Percentiles rank a stretch among this genome's conserved stretches.
Conservation (phyloP, 2,888 invertebrate genomes). For the Tenthredo amoena region DNA sequence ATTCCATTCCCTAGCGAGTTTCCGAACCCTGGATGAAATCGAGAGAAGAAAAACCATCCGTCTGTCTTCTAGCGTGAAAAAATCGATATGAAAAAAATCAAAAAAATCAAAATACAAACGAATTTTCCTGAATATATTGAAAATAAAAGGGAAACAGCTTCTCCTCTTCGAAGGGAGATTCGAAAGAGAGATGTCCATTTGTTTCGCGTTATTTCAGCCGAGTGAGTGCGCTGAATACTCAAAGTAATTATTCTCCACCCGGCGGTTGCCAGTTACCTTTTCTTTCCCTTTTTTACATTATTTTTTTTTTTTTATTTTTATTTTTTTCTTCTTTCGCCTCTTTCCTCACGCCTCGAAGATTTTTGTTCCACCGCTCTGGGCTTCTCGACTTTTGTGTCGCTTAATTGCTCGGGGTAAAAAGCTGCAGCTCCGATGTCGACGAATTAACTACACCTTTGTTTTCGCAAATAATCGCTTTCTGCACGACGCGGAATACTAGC, state of each 20-base stretch:
- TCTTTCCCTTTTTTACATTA: background rate
- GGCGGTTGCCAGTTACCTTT: background rate
- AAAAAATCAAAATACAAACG: too few species aligned
- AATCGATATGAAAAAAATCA: too few species aligned
- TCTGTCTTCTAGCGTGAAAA: too few species aligned
- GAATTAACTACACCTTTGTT: background rate
- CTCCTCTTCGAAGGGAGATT: background rate
- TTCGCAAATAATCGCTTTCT: background rate
- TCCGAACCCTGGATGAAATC: background rate
- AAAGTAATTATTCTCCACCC: background rate
- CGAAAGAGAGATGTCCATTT: background rate
- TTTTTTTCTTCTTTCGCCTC: background rate
- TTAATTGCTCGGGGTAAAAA: slow-evolving; percentile 11
- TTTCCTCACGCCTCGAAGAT: background rate
- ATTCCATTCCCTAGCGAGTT: background rate
- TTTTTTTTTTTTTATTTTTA: background rate
- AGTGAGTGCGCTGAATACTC: slow-evolving; percentile 17
- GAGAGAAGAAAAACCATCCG: background rate
- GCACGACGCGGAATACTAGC: background rate
- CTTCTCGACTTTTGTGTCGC: background rate
- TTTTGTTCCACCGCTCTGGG: background rate
- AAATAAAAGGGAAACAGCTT: background rate
- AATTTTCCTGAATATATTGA: too few species aligned
- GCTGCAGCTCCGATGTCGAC: background rate
- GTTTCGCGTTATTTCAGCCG: background rate